Evolutionary conservation across 2,113 vertebrate genomes (phyloP).

Genomic region (Sphyrna mokarran): DNA sequence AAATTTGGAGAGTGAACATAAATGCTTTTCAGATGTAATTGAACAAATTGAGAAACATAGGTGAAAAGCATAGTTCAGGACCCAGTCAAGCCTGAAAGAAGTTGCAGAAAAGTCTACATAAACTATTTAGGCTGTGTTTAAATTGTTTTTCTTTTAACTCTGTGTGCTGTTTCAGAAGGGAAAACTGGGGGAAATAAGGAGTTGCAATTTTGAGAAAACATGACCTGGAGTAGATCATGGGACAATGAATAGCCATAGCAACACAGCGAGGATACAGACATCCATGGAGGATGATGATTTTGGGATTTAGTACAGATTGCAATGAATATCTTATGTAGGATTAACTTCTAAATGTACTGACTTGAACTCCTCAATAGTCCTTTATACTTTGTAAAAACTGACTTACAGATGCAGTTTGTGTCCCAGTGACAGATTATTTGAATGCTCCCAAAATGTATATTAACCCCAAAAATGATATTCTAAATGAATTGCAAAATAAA

Average conservation of each 20-base stretch:
- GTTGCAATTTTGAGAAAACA: not conserved
- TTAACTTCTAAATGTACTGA: not conserved
- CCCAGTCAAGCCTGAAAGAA: not conserved
- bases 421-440: not conserved
- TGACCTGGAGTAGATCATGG: not conserved
- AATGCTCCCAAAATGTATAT: not conserved
- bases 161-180: not conserved
- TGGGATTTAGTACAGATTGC: not conserved
- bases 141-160: not conserved
- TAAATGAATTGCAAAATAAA: not conserved
- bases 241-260: not conserved
- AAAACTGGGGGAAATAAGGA: not conserved
- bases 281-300: not conserved
- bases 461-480: not conserved
- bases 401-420: too few species aligned
- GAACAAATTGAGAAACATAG: not conserved
- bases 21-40: not conserved
- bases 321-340: not conserved
- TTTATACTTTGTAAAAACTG: not conserved
- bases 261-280: not conserved
- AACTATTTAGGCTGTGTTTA: not conserved
- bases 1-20: not conserved
- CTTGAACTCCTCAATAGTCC: too few species aligned
- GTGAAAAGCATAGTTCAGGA: not conserved
- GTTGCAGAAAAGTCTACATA: not conserved